Evolutionary conservation across 2,888 invertebrate species (phyloP), one percentile per base, ranked within the genome.

Genomic region (Hymenopus coronatus): DNA sequence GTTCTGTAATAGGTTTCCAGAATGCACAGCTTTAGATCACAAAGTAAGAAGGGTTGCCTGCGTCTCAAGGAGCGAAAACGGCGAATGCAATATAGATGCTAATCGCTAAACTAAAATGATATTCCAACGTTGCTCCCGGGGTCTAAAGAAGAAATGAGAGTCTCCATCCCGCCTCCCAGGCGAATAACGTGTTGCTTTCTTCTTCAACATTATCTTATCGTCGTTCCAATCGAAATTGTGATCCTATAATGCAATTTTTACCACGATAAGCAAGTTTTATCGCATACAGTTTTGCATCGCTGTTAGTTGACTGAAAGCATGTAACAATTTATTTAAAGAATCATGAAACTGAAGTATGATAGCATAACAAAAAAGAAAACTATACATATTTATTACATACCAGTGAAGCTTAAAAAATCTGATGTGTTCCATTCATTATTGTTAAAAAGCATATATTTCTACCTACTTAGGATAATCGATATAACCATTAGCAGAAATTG

Each of bases 21-120:
- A 54, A 54, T 54, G 54, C 20, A 54, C 15, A 20, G 54, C 54
- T 25, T 70, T 70, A 70, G 54, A 70, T 70, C 54, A 70, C 54
- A 70, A 70, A 70, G 54, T 20, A 20, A 15, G 54, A 15, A 70
- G 54, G 25, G 20, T 25, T 25, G 54, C 54, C 25, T 70, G 54
- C 20, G 54, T 70, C 54, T 70, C 54, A 25, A 40, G 85, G n/a
- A 85, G 54, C 27, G 85, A 85, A 85, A 85, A 30, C 54, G 81
- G 81, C 86, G 40, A 87, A 87, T 33, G 82, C 82, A 87, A 87
- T 87, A 87, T 87, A 87, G 87, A 87, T 87, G 87, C 82, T 87
- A 87, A 87, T 87, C 87, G 81, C 33, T 30, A 82, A 86, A 40
- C 87, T 87, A 70, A 87, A 81, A 87, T 70, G 87, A 33, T 87